Base-by-base conservation (phyloP, 2,888 invertebrate genomes). In the Orchesella flavescens region DNA sequence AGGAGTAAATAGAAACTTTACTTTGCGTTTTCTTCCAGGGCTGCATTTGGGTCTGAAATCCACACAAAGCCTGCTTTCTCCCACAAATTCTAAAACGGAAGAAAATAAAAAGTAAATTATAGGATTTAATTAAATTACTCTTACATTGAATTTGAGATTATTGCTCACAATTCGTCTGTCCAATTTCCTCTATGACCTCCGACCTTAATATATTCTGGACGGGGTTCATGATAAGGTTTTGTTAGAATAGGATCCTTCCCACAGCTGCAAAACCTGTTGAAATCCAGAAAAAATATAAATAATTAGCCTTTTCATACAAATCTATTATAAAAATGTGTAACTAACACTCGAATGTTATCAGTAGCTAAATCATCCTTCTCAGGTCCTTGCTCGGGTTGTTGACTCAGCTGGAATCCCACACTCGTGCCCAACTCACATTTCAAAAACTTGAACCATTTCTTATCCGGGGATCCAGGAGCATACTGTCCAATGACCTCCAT, bases 341-440 rank as follows among this genome's bases (percentile, higher is more conserved):
- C 13, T 57, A 44, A 76, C 76, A 80, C 57, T 44, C 53, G n/a
- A 0, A 73, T 34, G 59, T 57, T 80, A 10, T 72, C 59, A 7
- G 80, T 73, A 0, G 73, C 80, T 12, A 71, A 55, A 24, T 80
- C 80, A 66, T 72, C 49, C 4, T 53, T 59, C 1, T 19, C 12
- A 2, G n/a, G n/a, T 0, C 73, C 80, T 24, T 80, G 80, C 1
- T 72, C 46, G 17, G 55, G 53, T 44, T 80, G 80, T 10, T 72
- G 72, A 55, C 63, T 73, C 57, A 80, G 46, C 55, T 80, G 73
- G 19, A 80, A 80, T 34, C 80, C 80, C 0, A 68, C 23, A 7
- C 57, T 73, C 7, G 57, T 46, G 7, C 80, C 80, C 12, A 61
- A 15, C 19, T 69, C 61, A 13, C 77, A 78, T 3, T 17, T 65